Evolutionary conservation across 1,140 invertebrate genomes (phyloP), one percentile per base, ranked within the genome.

Genomic region (Procambarus virginalis): DNA sequence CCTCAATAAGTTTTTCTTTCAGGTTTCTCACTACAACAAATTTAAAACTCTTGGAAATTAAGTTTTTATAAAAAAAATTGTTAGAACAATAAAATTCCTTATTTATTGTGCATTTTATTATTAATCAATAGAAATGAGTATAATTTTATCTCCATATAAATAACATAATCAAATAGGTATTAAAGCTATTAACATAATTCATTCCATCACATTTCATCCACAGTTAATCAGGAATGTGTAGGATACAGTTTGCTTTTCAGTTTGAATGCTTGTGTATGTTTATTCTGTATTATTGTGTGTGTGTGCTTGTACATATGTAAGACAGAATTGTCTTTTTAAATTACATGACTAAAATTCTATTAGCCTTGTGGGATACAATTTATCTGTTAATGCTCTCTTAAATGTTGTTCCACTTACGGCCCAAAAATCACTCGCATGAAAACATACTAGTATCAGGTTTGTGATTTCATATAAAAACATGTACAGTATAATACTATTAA

Each of bases 41-140:
- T 34, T 34, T 34, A 34, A 34, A 34, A 34, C 34, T 34, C 34
- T 34, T 34, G 34, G 34, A 34, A 34, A 34, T 34, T 34, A 34
- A 34, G 34, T 34, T 34, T 34, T 34, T 34, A 34, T 34, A 34
- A 34, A 34, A 34, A 34, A 34, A 34, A 34, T 34, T 34, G 34
- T 34, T 34, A 79, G 3, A 49, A 34, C 1, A 80, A 55, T 80
- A 10, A 80, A 51, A 80, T n/a, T 58, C 9, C 10, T 3, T 34
- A 22, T 84, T 84, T 84, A 49, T 73, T 45, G 82, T 84, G 82
- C 82, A 84, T 84, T 84, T 84, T 84, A 83, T 84, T 84, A 84
- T 84, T 84, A 84, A 84, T 84, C 82, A 84, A 84, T 84, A 84
- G 34, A 84, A 84, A 84, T 84, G 82, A 84, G 82, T 84, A 84